Percentiles rank a stretch among this genome's conserved stretches.
phyloP scores from a whole-genome alignment of 2,113 vertebrate species.

The Girardinichthys multiradiatus region DNA sequence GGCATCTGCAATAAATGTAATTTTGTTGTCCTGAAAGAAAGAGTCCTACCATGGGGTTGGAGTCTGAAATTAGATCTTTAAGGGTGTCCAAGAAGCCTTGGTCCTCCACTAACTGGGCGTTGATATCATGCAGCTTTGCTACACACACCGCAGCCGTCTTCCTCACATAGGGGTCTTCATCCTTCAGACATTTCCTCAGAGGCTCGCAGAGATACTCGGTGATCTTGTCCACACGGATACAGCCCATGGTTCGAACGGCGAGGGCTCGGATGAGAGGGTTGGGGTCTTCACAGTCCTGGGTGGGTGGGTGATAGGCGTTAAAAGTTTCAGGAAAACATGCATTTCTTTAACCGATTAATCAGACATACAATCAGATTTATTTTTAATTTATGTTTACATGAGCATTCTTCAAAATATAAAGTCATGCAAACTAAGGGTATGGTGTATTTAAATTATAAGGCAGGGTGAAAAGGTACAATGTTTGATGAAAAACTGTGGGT shows the following conservation, averaged over 20 bases:
- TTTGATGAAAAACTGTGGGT: neutral
- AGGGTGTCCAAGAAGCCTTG: slow-evolving; percentile 97
- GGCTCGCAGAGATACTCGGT: slow-evolving; percentile 97
- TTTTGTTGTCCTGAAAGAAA: neutral
- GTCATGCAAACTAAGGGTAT: neutral
- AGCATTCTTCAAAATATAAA: neutral
- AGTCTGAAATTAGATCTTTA: slow-evolving; percentile 98
- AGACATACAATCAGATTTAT: neutral
- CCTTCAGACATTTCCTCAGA: slow-evolving; percentile 95
- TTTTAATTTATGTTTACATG: neutral
- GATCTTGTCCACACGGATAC: slow-evolving; percentile 98
- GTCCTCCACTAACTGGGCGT: slow-evolving; percentile 96
- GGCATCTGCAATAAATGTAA: neutral
- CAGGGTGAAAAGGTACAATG: neutral
- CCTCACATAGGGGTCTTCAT: slow-evolving; percentile 96
- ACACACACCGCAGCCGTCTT: slow-evolving; percentile 97
- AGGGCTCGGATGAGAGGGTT: slow-evolving; percentile 97
- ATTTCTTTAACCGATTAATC: too few species aligned
- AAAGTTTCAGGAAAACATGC: neutral
- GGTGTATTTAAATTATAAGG: neutral
- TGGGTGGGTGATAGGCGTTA: neutral
- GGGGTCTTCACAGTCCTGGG: slow-evolving; percentile 95
- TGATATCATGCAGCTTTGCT: slow-evolving; percentile 98
- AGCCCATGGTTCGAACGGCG: slow-evolving; percentile 97
- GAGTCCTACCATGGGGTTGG: slow-evolving; percentile 93